phyloP scores from a whole-genome alignment of 1,140 invertebrate species.

The Drosophila rhopaloa region DNA sequence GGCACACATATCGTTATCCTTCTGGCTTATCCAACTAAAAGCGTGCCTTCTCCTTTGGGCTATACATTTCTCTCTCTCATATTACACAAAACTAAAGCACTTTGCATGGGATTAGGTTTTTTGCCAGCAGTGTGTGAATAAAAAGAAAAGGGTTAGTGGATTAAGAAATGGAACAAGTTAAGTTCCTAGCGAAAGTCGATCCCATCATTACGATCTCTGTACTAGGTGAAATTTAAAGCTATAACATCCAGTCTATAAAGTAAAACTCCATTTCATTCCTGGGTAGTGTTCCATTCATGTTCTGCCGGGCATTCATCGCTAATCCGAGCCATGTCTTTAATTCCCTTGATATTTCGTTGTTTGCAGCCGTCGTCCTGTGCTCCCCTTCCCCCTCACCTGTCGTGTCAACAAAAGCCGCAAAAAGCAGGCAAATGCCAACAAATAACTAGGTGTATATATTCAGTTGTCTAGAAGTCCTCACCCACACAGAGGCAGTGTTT shows the following conservation, averaged over 20 bases:
- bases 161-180: constrained; percentile 46
- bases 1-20: constrained; percentile 47
- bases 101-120: constrained; percentile 68
- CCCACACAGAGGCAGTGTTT: constrained; percentile 37
- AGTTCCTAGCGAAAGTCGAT: constrained; percentile 9
- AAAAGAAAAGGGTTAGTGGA: constrained; percentile 43
- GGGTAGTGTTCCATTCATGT: constrained; percentile 40
- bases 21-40: constrained; percentile 59
- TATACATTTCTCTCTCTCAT: constrained; percentile 53
- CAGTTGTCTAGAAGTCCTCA: constrained; percentile 71
- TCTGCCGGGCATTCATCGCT: constrained; percentile 53
- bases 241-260: constrained; percentile 12
- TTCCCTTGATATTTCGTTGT: constrained; percentile 81
- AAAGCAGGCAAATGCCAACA: constrained; percentile 63
- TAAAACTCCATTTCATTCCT: background rate
- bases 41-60: constrained; percentile 55
- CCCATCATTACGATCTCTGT: background rate
- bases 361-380: constrained; percentile 15
- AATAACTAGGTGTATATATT: constrained; percentile 81
- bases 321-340: constrained; percentile 76
- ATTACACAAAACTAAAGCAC: constrained; percentile 70
- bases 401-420: constrained; percentile 60
- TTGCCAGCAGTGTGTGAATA: constrained; percentile 9
- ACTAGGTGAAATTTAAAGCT: constrained; percentile 10
- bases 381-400: background rate